Evolutionary conservation across 1,140 invertebrate species (phyloP).

Genomic region (Drosophila chauvacae): DNA sequence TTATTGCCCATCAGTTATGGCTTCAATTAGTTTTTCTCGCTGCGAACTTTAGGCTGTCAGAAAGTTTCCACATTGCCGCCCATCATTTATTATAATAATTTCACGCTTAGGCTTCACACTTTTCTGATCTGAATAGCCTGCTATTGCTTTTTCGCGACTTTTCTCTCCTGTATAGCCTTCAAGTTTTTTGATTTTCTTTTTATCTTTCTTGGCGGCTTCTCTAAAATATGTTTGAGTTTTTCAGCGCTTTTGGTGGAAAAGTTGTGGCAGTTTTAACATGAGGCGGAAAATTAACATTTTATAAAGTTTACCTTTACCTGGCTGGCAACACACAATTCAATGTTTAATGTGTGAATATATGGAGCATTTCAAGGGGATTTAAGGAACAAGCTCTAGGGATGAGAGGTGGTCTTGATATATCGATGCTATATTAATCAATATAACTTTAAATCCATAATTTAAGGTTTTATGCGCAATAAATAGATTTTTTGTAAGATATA

Average conservation of each 20-base stretch:
- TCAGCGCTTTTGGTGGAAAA: neutral
- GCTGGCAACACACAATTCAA: neutral
- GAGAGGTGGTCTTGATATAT: neutral
- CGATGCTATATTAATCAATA: neutral
- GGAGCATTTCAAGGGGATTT: neutral
- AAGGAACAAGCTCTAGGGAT: neutral
- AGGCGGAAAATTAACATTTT: conserved; percentile 6
- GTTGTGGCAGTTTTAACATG: neutral
- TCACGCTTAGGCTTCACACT: conserved; percentile 10
- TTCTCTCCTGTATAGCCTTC: neutral
- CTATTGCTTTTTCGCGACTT: neutral
- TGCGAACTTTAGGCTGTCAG: conserved; percentile 18
- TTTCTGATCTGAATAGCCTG: conserved; percentile 2
- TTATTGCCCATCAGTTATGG: conserved; percentile 24
- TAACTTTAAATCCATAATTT: no score
- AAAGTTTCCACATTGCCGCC: conserved; percentile 8
- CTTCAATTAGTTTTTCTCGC: conserved; percentile 16
- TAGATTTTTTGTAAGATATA: no score
- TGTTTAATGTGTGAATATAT: neutral
- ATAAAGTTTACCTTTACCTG: conserved; percentile 1
- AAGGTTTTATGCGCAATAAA: no score
- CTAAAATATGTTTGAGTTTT: conserved; percentile 3
- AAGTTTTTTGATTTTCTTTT: neutral
- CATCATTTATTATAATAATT: conserved; percentile 29
- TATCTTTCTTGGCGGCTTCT: neutral